Conservation (phyloP, 1,140 invertebrate genomes). For the Aphelinus certus region DNA sequence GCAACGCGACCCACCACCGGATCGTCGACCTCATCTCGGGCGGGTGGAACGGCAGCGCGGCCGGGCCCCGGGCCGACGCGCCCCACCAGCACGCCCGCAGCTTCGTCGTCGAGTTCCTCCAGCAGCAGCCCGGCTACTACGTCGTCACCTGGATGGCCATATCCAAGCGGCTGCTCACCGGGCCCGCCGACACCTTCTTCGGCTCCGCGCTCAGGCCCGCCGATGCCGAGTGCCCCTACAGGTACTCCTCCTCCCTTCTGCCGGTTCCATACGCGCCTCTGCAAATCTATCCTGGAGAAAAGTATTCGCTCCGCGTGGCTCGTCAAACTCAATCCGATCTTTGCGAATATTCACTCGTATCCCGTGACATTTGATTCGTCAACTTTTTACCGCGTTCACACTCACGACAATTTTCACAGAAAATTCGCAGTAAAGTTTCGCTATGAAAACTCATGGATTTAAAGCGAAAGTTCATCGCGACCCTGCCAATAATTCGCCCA, state of each 20-base stretch:
- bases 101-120: slow-evolving; percentile 77
- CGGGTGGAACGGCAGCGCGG: slow-evolving; percentile 71
- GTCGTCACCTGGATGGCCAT: slow-evolving; percentile 82
- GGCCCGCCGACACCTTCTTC: slow-evolving; percentile 59
- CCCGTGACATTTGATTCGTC: too few species aligned
- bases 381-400: too few species aligned
- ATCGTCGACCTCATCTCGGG: slow-evolving; percentile 78
- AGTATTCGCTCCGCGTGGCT: too few species aligned
- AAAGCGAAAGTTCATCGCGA: too few species aligned
- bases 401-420: too few species aligned
- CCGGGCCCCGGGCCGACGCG: slow-evolving; percentile 54
- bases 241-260: slow-evolving; percentile 60
- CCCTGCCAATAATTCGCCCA: too few species aligned
- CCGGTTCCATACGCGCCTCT: neutral
- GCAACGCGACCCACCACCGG: slow-evolving; percentile 45
- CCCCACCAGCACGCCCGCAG: slow-evolving; percentile 67
- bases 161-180: slow-evolving; percentile 72
- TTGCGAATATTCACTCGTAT: too few species aligned
- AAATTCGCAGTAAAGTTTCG: too few species aligned
- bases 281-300: too few species aligned
- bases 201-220: slow-evolving; percentile 70
- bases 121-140: slow-evolving; percentile 76
- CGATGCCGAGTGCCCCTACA: slow-evolving; percentile 73
- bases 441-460: too few species aligned
- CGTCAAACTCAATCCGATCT: too few species aligned